A percentile compares a stretch with the other conserved stretches of the same genome.
phyloP scores from a whole-genome alignment of 2,888 invertebrate species.

The Drosophila limbata region DNA sequence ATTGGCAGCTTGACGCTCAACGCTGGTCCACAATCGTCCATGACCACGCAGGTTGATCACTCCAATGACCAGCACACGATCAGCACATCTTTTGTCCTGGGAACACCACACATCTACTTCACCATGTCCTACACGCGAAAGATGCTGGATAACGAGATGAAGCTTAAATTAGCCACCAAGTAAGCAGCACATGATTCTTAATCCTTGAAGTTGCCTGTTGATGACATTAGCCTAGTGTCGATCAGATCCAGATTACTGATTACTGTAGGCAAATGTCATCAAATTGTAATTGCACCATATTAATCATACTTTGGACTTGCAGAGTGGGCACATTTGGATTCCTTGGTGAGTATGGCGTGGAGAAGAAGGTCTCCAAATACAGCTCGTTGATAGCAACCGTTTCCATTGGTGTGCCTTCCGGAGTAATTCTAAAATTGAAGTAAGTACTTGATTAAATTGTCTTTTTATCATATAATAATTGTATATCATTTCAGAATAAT shows the following conservation, averaged over 20 bases:
- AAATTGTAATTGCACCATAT: background rate
- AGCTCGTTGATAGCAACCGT: slow-evolving; percentile 94
- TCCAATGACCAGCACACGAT: slow-evolving; percentile 90
- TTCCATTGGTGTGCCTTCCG: slow-evolving; percentile 93
- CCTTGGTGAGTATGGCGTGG: slow-evolving; percentile 95
- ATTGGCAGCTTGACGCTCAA: slow-evolving; percentile 95
- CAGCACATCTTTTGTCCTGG: slow-evolving; percentile 91
- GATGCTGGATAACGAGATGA: slow-evolving; percentile 91
- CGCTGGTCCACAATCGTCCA: slow-evolving; percentile 89
- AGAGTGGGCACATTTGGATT: slow-evolving; percentile 95
- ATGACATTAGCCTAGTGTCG: background rate
- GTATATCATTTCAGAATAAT: slow-evolving; percentile 88
- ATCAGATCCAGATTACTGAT: background rate
- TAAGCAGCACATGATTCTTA: slow-evolving; percentile 86
- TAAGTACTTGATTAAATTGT: slow-evolving; percentile 81
- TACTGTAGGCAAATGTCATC: background rate
- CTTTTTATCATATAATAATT: background rate
- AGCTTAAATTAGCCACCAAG: slow-evolving; percentile 92
- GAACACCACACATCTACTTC: slow-evolving; percentile 92
- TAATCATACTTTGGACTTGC: slow-evolving; percentile 65
- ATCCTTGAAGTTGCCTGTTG: background rate
- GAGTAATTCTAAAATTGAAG: slow-evolving; percentile 95
- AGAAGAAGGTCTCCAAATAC: slow-evolving; percentile 96
- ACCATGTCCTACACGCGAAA: slow-evolving; percentile 92
- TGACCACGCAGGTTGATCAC: slow-evolving; percentile 93